A percentile compares a stretch with the other conserved stretches of the same genome.
Evolutionary conservation across 2,888 invertebrate genomes (phyloP).

Genomic region (Epicampocera succincta): DNA sequence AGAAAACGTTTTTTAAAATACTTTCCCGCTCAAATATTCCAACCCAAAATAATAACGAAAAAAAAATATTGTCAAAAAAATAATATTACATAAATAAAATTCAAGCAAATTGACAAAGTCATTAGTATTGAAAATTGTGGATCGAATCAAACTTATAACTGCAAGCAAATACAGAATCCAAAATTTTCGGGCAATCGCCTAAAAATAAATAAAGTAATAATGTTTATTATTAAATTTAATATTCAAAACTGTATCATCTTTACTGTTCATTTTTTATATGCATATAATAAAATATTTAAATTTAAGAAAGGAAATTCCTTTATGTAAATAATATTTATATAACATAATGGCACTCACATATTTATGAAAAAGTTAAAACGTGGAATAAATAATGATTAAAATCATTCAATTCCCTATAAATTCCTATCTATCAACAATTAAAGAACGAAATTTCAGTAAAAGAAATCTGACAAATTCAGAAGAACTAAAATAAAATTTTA

Average conservation of each 20-base stretch:
- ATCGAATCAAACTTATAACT: background rate
- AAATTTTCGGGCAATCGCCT: background rate
- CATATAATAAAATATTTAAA: conserved; percentile 48
- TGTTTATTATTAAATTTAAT: conserved; percentile 21
- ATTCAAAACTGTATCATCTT: background rate
- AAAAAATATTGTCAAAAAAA: background rate
- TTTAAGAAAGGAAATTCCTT: conserved; percentile 20
- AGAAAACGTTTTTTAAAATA: conserved; percentile 71
- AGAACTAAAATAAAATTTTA: conserved; percentile 24
- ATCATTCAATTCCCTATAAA: conserved; percentile 52
- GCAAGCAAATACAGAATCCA: background rate
- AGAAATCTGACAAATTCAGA: conserved; percentile 40
- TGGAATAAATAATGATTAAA: conserved; percentile 34
- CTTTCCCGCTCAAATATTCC: conserved; percentile 65
- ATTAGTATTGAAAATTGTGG: conserved; percentile 24
- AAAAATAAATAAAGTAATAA: background rate
- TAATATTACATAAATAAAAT: conserved; percentile 22
- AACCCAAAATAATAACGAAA: conserved; percentile 47
- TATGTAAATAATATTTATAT: conserved; percentile 57
- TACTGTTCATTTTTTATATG: conserved; percentile 15
- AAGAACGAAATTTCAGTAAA: conserved; percentile 43
- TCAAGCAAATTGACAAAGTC: conserved; percentile 7
- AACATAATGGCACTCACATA: conserved; percentile 36
- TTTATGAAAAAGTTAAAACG: conserved; percentile 13
- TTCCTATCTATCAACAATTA: conserved; percentile 56